These are phyloP conservation scores for rabbit (Oryctolagus cuniculus) DNA, from an alignment of 2,113 vertebrate genomes.

Conservation along the genomic window DNA sequence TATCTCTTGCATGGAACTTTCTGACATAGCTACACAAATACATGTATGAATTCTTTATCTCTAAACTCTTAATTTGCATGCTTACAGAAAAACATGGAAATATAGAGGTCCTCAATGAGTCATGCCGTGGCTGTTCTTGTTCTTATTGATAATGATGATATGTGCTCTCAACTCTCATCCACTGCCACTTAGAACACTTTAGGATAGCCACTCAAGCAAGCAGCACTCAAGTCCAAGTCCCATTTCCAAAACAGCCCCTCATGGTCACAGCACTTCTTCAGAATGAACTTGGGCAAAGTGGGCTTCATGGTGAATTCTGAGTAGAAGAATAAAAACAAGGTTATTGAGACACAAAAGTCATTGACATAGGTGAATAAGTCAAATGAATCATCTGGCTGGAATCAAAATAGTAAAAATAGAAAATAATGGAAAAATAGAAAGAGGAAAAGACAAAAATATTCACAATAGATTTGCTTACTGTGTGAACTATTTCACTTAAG, in stretches of 20 bases:
- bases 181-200: background rate
- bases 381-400: background rate
- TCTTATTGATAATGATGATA: background rate
- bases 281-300: background rate
- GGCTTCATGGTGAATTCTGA: background rate
- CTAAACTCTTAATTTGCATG: background rate
- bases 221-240: too few relatives aligned
- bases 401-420: slow-evolving; percentile 10
- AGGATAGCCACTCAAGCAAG: background rate
- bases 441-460: background rate
- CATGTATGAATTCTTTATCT: background rate
- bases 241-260: background rate
- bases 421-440: background rate
- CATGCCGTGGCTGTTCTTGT: background rate
- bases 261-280: background rate
- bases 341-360: background rate
- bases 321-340: slow-evolving; percentile 8
- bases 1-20: background rate
- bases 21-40: background rate
- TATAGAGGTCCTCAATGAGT: background rate
- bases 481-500: background rate
- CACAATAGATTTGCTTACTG: background rate
- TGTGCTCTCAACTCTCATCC: background rate
- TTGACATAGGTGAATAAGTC: background rate
- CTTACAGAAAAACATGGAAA: background rate